Evolutionary conservation across 2,797 vertebrate species (phyloP), one percentile per base, ranked within the genome.

Genomic region (Avahi laniger): DNA sequence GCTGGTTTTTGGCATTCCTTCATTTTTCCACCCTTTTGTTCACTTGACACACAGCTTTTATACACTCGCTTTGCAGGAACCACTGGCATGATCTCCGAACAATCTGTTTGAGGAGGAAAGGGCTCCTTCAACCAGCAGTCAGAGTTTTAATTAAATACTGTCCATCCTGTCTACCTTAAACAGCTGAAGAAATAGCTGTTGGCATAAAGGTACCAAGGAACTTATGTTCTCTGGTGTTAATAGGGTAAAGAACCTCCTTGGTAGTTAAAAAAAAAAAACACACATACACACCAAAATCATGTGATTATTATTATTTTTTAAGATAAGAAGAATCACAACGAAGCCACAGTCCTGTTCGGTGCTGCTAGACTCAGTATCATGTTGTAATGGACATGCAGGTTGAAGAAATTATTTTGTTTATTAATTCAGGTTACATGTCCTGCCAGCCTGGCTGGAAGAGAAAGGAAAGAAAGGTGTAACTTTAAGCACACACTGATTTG

Each of bases 401-500:
- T 22, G 85, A 96, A 97, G 95, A 97, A 98, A 96, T 0, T 72
- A 94, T 97, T 98, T 98, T 98, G 95, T 97, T 98, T 97, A 96
- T 98, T 97, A 98, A 95, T 96, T 92, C 89, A 54, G 93, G 93
- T 89, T 98, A 35, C 95, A 88, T 18, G 63, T 91, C 72, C 97
- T 96, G 96, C 97, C 96, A 95, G 93, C 28, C 97, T 96, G 94
- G 13, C 41, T 65, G 61, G 79, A 70, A 12, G 96, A 92, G 91
- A 97, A 95, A 97, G 98, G 98, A 98, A 99, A 97, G 98, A 97
- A 98, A 99, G 98, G 98, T 99, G 98, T 98, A 99, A 98, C 96
- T 99, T 98, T 98, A 98, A 98, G 98, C 98, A 98, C 97, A 98
- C 98, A 98, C 98, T 99, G 98, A 99, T 99, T 99, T 99, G 98